Conservation (phyloP, 2,113 vertebrate species). For the Rhinolophus sinicus region DNA sequence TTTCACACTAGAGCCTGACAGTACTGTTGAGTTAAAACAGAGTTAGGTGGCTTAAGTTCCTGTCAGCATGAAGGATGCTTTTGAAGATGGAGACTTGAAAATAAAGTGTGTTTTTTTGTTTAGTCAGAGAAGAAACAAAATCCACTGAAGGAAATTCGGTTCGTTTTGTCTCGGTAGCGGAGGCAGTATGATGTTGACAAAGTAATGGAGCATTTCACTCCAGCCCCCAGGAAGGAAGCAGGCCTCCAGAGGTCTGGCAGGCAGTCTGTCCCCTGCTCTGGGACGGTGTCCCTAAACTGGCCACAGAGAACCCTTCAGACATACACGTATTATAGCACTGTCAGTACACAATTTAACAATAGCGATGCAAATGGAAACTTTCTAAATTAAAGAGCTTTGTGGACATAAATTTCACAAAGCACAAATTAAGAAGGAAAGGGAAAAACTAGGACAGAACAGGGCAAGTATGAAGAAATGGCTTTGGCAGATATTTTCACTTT, state of each 20-base stretch:
- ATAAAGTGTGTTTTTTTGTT: conserved; percentile 24
- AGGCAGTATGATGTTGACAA: conserved; percentile 48
- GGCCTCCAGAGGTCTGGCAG: background rate
- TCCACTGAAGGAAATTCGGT: background rate
- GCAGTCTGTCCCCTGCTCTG: background rate
- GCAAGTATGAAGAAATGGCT: background rate
- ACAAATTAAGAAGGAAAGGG: background rate
- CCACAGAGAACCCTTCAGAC: conserved; percentile 3
- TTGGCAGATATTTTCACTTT: background rate
- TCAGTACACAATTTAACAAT: background rate
- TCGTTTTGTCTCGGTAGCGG: background rate
- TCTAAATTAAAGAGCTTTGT: conserved; percentile 14
- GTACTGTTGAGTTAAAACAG: background rate
- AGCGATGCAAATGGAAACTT: background rate
- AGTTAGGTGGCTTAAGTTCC: background rate
- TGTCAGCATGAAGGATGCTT: background rate
- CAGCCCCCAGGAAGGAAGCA: conserved; percentile 29
- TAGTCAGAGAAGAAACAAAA: conserved; percentile 57
- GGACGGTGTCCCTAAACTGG: conserved; percentile 28
- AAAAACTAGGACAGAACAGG: background rate
- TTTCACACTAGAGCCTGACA: background rate
- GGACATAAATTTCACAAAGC: conserved; percentile 15
- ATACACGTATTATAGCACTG: conserved; percentile 18
- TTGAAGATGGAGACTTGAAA: background rate
- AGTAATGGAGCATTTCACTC: conserved; percentile 47